These are phyloP conservation scores for Pantala flavescens DNA, from an alignment of 1,140 invertebrate genomes.

Conservation along the genomic window DNA sequence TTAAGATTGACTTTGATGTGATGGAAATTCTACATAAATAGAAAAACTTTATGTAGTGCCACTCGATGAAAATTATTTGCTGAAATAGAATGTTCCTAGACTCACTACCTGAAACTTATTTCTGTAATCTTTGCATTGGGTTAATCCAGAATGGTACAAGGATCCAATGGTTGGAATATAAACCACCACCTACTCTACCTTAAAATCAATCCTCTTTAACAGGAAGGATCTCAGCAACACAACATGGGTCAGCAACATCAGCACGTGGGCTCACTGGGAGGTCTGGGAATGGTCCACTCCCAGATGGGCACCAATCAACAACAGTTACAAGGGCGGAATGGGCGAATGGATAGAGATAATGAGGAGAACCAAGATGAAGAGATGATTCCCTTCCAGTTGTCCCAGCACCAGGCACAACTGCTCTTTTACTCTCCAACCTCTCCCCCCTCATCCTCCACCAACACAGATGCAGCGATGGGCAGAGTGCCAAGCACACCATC, in stretches of 20 bases:
- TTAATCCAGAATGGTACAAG: no score
- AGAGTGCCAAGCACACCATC: not conserved
- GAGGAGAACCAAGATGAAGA: conserved; percentile 18
- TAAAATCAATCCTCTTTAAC: not conserved
- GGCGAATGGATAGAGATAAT: not conserved
- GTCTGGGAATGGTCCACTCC: not conserved
- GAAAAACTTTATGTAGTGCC: no score
- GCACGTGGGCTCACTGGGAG: not conserved
- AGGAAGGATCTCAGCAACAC: conserved; percentile 6
- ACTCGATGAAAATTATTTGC: no score
- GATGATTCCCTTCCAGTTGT: conserved; percentile 29
- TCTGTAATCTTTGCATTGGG: no score
- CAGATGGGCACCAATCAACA: not conserved
- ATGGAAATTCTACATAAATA: no score
- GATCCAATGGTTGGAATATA: no score
- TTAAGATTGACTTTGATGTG: no score
- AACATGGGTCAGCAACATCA: not conserved
- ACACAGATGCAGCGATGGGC: not conserved
- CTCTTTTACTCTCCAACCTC: conserved; percentile 25
- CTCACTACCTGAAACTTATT: no score
- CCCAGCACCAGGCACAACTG: conserved; percentile 32
- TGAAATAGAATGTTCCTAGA: no score
- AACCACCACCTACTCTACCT: not conserved
- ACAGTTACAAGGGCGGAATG: not conserved
- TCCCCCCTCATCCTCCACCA: not conserved